Base-by-base conservation (phyloP, 2,888 invertebrate genomes). In the Hemistola chrysoprasaria region DNA sequence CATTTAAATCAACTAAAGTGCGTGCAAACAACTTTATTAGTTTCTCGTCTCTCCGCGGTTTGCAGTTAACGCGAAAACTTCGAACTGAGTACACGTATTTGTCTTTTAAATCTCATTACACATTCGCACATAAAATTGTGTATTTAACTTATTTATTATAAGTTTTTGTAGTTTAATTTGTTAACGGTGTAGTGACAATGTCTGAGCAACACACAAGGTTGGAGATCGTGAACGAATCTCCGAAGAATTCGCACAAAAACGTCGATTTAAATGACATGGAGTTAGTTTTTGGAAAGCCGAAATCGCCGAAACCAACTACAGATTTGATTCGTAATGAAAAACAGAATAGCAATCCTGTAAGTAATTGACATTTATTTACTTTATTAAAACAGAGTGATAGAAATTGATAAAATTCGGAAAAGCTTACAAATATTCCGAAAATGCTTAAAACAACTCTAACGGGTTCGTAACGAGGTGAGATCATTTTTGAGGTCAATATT, bases 281-380 rank as follows among this genome's bases (percentile, higher is more conserved):
- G 28, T 70, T 67, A 68, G 65, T 86, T 38, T 86, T 85, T 40
- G 83, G 84, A 0, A 73, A 52, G 5, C 69, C 76, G 2, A 49
- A 49, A 7, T 56, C 67, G 0, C 59, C 65, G 3, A 70, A 67
- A 23, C 47, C 44, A 25, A 10, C 21, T 16, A 31, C 8, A 8
- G 41, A 37, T 7, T 25, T 55, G 6, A 53, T 71, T 10, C 41
- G 62, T 6, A 75, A 66, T 28, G 73, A 74, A 22, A 71, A 45
- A 24, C 62, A 55, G 5, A 46, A 55, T 21, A 35, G 8, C 8
- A 40, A 34, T n/a, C 22, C 42, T 22, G 53, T 50, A 21, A 55
- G 52, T 47, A 7, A n/a, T n/a, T n/a, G n/a, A n/a, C n/a, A n/a
- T n/a, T n/a, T n/a, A n/a, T n/a, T n/a, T n/a, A n/a, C n/a, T n/a